Conservation (phyloP, 2,888 invertebrate genomes). For the Watsonalla cultraria region DNA sequence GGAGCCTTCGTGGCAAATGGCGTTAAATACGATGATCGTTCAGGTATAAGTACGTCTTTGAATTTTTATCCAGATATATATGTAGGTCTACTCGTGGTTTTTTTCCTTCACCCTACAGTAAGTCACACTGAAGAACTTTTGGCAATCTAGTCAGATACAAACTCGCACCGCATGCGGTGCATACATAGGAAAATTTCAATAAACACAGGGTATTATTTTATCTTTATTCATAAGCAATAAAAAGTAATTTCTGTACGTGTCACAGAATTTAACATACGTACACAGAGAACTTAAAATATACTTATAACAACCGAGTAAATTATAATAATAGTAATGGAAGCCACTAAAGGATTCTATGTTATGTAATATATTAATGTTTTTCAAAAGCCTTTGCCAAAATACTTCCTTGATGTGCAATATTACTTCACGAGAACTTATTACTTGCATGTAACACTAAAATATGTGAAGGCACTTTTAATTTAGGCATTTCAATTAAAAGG, state of each 20-base stretch:
- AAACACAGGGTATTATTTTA: conserved; percentile 46
- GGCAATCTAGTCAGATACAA: background rate
- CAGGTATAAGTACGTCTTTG: too few species aligned
- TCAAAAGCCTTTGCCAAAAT: conserved; percentile 35
- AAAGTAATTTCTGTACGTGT: conserved; percentile 69
- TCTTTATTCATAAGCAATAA: conserved; percentile 78
- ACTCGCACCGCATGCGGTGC: background rate
- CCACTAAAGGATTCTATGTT: conserved; percentile 41
- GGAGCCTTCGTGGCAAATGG: too few species aligned
- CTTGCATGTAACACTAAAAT: conserved; percentile 40
- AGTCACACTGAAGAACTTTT: too few species aligned
- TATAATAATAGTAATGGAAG: conserved; percentile 49
- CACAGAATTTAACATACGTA: conserved; percentile 58
- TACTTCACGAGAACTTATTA: conserved; percentile 5
- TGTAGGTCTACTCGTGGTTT: too few species aligned
- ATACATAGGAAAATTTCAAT: background rate
- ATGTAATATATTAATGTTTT: conserved; percentile 22
- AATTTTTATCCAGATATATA: too few species aligned
- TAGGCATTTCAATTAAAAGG: conserved; percentile 30
- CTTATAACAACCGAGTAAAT: conserved; percentile 43
- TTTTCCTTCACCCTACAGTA: too few species aligned
- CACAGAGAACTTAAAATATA: conserved; percentile 44
- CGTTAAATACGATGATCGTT: too few species aligned
- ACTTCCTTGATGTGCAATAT: conserved; percentile 14
- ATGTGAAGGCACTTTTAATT: conserved; percentile 70